Conservation (phyloP, 2,113 vertebrate genomes). For the Erythrocercus mccallii region DNA sequence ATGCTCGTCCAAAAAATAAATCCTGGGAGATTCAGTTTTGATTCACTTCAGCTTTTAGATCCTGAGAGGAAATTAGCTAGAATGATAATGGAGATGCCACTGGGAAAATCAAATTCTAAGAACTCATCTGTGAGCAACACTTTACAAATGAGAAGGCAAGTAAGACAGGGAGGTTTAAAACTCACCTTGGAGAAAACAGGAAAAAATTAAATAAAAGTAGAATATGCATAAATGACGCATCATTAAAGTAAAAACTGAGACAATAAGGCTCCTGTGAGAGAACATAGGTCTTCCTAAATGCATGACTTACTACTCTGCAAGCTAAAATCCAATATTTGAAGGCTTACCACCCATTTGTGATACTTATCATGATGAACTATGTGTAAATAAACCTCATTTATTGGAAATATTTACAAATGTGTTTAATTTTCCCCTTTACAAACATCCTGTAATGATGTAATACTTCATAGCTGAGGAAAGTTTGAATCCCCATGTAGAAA, state of each 20-base stretch:
- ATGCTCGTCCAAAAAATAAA: background rate
- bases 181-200: background rate
- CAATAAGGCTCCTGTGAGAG: background rate
- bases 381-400: background rate
- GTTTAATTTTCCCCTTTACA: background rate
- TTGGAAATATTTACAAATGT: background rate
- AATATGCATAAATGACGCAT: background rate
- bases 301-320: background rate
- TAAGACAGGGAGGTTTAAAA: background rate
- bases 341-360: background rate
- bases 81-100: background rate
- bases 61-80: background rate
- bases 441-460: background rate
- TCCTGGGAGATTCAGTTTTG: background rate
- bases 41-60: background rate
- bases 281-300: accelerated
- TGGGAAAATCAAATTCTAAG: background rate
- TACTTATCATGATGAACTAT: background rate
- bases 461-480: background rate
- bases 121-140: background rate
- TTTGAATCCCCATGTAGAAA: background rate
- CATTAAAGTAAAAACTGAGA: background rate
- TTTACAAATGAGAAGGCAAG: background rate
- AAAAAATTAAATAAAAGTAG: background rate
- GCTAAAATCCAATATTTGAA: background rate